Evolutionary conservation across 2,113 vertebrate species (phyloP), one percentile per base, ranked within the genome.

Genomic region (Etheostoma cragini): DNA sequence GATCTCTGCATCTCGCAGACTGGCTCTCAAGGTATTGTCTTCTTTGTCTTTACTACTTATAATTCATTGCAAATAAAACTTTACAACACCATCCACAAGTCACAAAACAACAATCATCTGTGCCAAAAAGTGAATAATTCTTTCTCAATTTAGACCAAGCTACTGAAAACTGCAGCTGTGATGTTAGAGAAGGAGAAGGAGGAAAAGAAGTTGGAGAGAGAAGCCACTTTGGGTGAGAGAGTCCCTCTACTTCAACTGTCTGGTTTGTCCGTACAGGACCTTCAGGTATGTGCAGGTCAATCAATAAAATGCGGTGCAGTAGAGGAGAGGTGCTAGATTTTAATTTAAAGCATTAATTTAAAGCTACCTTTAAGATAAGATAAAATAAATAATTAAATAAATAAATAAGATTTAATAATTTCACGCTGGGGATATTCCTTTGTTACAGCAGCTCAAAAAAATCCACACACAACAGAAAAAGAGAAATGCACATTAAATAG

Each of bases 211-310:
- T 65, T 53, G 6, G 91, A 93, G 54, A 79, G 87, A 88, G 89
- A 94, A 67, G 52, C 17, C 33, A 67, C 82, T 56, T 33, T 95
- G 69, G 65, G 38, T 24, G 92, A 95, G 71, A 82, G 89, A 85
- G 53, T 94, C 1, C 92, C 91, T 65, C 84, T 88, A 14, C 90
- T 95, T 15, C 70, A 91, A 60, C 80, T 94, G 58, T 91, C 87
- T 66, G 89, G 89, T 21, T 82, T 94, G 72, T 93, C 94, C 50
- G 5, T 92, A 17, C 90, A 93, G 81, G 94, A 95, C 45, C 89
- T 94, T 52, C 93, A 94, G 92, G 93, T 94, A 86, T 71, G 73
- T 84, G 71, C 68, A 62, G 75, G 54, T 72, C 72, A n/a, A 21
- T 71, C 49, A 65, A 5, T 58, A 45, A 30, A 68, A 66, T 42